These are phyloP conservation scores for Cheilosia scutellata DNA, from an alignment of 2,888 invertebrate genomes.

Conservation along the genomic window DNA sequence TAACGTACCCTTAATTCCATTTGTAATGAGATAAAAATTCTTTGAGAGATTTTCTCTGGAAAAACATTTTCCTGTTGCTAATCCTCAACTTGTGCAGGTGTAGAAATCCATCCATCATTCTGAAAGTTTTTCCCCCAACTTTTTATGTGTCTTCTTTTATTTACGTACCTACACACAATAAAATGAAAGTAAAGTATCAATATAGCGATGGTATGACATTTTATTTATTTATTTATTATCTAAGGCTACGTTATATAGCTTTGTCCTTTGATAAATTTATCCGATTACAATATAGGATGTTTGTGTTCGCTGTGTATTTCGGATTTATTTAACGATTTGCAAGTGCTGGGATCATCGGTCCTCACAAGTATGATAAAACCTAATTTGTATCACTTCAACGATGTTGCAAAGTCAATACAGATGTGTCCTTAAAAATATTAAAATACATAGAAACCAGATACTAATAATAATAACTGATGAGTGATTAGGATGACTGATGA, in stretches of 20 bases:
- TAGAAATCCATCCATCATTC: conserved; percentile 69
- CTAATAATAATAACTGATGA: no score
- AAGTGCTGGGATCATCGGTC: not conserved
- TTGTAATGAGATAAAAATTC: conserved; percentile 60
- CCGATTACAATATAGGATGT: conserved; percentile 47
- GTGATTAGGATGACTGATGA: no score
- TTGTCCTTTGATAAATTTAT: conserved; percentile 56
- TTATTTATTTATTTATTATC: conserved; percentile 55
- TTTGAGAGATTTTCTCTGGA: conserved; percentile 36
- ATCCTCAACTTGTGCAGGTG: conserved; percentile 66
- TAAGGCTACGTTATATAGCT: conserved; percentile 25
- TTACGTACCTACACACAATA: not conserved
- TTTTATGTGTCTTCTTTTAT: conserved; percentile 4
- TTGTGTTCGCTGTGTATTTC: not conserved
- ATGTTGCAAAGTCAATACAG: not conserved
- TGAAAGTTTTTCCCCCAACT: conserved; percentile 48
- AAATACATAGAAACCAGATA: no score
- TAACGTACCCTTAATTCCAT: conserved; percentile 51
- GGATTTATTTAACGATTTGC: not conserved
- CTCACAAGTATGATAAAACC: no score
- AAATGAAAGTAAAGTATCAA: conserved; percentile 41
- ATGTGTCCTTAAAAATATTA: not conserved
- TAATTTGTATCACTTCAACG: not conserved
- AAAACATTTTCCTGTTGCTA: conserved; percentile 64
- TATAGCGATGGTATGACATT: conserved; percentile 10